These are phyloP conservation scores for Paracentrotus lividus DNA, from an alignment of 53 echinoderm and acorn worm genomes.

Conservation along the genomic window DNA sequence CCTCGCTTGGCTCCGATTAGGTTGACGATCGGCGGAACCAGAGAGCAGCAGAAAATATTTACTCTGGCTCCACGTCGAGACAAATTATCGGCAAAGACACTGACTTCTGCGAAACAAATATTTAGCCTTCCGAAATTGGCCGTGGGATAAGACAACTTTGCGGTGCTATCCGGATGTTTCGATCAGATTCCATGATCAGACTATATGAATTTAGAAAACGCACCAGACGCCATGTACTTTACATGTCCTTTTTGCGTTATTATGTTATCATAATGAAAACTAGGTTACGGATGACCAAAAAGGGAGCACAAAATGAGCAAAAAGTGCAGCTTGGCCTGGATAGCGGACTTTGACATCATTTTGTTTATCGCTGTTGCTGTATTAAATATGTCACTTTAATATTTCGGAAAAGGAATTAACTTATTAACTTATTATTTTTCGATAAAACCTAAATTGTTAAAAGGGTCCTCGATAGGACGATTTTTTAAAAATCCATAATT, in stretches of 20 bases:
- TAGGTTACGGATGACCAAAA: background rate
- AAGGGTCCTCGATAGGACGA: too few relatives aligned
- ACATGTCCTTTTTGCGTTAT: background rate
- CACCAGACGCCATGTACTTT: background rate
- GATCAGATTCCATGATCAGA: background rate
- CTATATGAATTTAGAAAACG: background rate
- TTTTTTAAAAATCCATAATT: too few relatives aligned
- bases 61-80: conserved; percentile 42
- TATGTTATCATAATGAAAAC: conserved; percentile 18
- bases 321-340: background rate
- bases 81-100: conserved; percentile 36
- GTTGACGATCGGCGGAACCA: conserved; percentile 17
- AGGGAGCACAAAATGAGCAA: background rate
- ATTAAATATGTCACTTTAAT: conserved; percentile 1
- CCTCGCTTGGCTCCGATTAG: background rate
- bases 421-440: too few relatives aligned
- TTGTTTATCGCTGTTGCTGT: background rate
- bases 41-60: conserved; percentile 42
- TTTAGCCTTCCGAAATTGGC: conserved; percentile 22
- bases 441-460: too few relatives aligned
- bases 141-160: conserved; percentile 1
- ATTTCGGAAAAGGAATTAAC: too few relatives aligned
- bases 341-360: background rate
- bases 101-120: conserved; percentile 39
- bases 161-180: background rate